A percentile compares a stretch with the other conserved stretches of the same genome.
Conservation (phyloP, 2,888 invertebrate species). For the Megaustenia siamemsis region DNA sequence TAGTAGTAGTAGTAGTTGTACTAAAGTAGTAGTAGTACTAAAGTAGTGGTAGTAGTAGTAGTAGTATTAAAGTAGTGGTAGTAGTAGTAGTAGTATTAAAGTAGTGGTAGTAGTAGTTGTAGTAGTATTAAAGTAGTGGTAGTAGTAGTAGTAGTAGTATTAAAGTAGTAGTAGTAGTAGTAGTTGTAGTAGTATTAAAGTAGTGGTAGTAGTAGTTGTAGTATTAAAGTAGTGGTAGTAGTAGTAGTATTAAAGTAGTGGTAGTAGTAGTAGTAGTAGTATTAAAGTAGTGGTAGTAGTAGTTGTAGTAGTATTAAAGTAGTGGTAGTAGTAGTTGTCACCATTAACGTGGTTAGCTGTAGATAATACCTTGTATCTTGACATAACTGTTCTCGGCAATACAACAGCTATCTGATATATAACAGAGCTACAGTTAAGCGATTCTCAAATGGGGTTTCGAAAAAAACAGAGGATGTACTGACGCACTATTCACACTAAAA, state of each 20-base stretch:
- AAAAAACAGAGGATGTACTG: too few relatives aligned
- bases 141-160: conserved; percentile 13
- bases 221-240: neutral
- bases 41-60: conserved; percentile 10
- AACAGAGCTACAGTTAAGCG: too few relatives aligned
- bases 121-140: neutral
- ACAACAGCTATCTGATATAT: too few relatives aligned
- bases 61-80: neutral
- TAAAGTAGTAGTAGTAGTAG: conserved; percentile 10
- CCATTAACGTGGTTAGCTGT: too few relatives aligned
- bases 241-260: too few relatives aligned
- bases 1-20: conserved; percentile 14
- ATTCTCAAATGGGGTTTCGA: too few relatives aligned
- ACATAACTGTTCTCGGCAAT: too few relatives aligned
- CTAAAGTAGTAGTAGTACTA: conserved; percentile 2
- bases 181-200: conserved; percentile 5
- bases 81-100: neutral
- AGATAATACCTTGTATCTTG: too few relatives aligned
- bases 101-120: conserved; percentile 8
- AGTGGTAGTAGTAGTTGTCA: conserved; percentile 1
- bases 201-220: conserved; percentile 14
- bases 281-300: too few relatives aligned
- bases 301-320: too few relatives aligned
- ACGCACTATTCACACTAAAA: too few relatives aligned
- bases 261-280: too few relatives aligned